phyloP scores from a whole-genome alignment of 92 coral and sea anemone species.

The Umimayanthus chanpuru region DNA sequence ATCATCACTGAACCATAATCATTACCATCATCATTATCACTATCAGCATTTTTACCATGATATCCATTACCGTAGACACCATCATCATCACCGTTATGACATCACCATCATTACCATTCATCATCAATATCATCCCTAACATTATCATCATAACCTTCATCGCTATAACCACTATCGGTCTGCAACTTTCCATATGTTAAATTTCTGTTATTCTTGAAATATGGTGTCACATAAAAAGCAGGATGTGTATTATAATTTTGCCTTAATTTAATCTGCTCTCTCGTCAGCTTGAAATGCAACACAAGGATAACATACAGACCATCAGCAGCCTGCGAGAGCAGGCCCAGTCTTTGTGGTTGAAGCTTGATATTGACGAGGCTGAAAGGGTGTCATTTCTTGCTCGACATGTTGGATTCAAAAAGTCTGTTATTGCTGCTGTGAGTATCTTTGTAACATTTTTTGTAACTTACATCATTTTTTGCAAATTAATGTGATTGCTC shows the following conservation, averaged over 20 bases:
- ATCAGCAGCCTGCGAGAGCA: conserved; percentile 73
- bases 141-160: too few species aligned
- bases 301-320: conserved; percentile 58
- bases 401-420: conserved; percentile 74
- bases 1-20: too few species aligned
- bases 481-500: not conserved
- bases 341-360: conserved; percentile 76
- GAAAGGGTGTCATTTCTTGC: conserved; percentile 65
- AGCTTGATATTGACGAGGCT: conserved; percentile 76
- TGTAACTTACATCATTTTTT: not conserved
- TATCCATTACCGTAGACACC: too few species aligned
- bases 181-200: too few species aligned
- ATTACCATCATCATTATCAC: too few species aligned
- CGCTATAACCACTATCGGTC: too few species aligned
- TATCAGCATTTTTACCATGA: too few species aligned
- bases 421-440: conserved; percentile 77
- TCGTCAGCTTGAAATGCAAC: conserved; percentile 77
- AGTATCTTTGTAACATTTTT: not conserved
- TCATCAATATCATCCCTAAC: too few species aligned
- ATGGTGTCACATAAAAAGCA: not conserved
- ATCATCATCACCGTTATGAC: too few species aligned
- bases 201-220: too few species aligned
- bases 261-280: not conserved
- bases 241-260: not conserved
- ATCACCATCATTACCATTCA: too few species aligned